These are phyloP conservation scores for Notospermus geniculatus DNA, from an alignment of 1,140 invertebrate species.

Conservation along the genomic window DNA sequence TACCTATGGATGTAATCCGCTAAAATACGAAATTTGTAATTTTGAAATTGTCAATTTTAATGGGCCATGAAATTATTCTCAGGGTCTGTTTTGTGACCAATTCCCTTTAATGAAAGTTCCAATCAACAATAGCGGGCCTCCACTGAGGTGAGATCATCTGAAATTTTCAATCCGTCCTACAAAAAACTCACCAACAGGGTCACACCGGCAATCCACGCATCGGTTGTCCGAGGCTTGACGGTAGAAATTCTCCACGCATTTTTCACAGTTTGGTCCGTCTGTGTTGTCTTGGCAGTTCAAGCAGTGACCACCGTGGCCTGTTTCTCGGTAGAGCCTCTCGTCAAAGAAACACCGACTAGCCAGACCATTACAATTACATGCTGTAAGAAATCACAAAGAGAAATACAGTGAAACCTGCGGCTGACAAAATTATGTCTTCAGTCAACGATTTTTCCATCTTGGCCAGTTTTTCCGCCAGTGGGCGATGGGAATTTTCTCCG, in stretches of 20 bases:
- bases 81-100: too few relatives aligned
- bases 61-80: too few relatives aligned
- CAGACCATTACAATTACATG: slow-evolving; percentile 95
- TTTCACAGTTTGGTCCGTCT: slow-evolving; percentile 91
- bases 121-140: too few relatives aligned
- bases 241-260: slow-evolving; percentile 88
- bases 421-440: background rate
- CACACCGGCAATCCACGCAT: slow-evolving; percentile 84
- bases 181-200: slow-evolving; percentile 69
- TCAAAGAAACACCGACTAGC: slow-evolving; percentile 95
- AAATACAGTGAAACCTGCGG: too few relatives aligned
- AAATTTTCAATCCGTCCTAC: too few relatives aligned
- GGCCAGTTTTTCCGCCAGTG: background rate
- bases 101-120: too few relatives aligned
- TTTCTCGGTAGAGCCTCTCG: slow-evolving; percentile 79
- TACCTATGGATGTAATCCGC: too few relatives aligned
- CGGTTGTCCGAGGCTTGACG: slow-evolving; percentile 63
- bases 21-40: too few relatives aligned
- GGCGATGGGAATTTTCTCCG: too few relatives aligned
- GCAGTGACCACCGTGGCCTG: slow-evolving; percentile 96
- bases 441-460: background rate
- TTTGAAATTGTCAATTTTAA: too few relatives aligned
- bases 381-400: slow-evolving; percentile 68
- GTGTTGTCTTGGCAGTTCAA: slow-evolving; percentile 87
- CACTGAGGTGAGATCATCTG: too few relatives aligned